A percentile compares a stretch with the other conserved stretches of the same genome.
These are phyloP conservation scores for Galeopterus variegatus DNA, from an alignment of 2,113 vertebrate genomes.

Conservation along the genomic window DNA sequence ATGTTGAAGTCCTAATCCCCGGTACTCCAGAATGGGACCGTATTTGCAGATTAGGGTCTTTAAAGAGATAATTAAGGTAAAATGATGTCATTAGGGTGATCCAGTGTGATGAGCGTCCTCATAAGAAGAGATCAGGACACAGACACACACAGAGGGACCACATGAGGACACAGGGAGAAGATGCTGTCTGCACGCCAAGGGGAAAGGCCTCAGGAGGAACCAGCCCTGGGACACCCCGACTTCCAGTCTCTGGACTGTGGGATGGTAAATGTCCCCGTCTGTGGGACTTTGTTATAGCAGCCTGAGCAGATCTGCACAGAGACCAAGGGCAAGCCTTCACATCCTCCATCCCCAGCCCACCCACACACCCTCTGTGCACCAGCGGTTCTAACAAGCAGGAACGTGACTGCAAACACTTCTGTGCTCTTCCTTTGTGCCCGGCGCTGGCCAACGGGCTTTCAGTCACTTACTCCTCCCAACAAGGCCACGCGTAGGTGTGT, in stretches of 20 bases:
- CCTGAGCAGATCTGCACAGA: no score
- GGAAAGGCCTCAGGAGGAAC: neutral
- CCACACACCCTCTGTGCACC: neutral
- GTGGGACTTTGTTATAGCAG: no score
- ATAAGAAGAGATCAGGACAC: neutral
- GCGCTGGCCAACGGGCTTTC: neutral
- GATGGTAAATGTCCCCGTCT: accelerated
- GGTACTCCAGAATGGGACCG: neutral
- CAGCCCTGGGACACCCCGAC: neutral
- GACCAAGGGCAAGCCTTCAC: neutral
- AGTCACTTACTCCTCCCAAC: neutral
- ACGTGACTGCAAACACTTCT: no score
- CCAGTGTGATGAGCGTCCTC: accelerated
- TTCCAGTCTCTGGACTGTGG: neutral
- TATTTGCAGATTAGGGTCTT: no score
- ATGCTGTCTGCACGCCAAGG: neutral
- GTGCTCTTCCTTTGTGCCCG: neutral
- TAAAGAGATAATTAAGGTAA: neutral
- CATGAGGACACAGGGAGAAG: no score
- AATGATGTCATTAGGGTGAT: neutral
- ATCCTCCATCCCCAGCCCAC: neutral
- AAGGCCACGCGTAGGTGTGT: accelerated
- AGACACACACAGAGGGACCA: accelerated
- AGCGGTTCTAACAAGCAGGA: neutral
- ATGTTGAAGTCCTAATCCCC: neutral